Evolutionary conservation across 2,888 invertebrate species (phyloP).

Genomic region (Erynnis tages): DNA sequence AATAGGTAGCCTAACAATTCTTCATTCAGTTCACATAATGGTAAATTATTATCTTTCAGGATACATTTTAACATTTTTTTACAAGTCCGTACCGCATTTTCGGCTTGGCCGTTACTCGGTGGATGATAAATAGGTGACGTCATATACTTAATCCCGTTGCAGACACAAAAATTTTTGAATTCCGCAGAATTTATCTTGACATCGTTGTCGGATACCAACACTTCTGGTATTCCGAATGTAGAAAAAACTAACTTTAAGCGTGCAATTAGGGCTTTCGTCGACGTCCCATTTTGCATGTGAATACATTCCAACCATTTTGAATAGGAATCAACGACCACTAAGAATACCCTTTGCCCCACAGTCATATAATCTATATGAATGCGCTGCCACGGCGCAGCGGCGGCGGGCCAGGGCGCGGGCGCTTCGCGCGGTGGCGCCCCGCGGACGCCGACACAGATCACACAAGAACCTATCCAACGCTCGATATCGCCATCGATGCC

Average conservation of each 20-base stretch:
- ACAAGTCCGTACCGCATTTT: constrained; percentile 21
- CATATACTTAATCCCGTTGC: constrained; percentile 28
- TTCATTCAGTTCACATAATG: neutral
- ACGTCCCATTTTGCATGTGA: constrained; percentile 25
- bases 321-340: constrained; percentile 30
- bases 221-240: neutral
- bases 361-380: constrained; percentile 33
- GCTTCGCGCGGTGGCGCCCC: constrained; percentile 19
- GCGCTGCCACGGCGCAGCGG: constrained; percentile 18
- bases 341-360: constrained; percentile 20
- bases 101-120: constrained; percentile 31
- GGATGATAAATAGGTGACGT: constrained; percentile 35
- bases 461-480: constrained; percentile 25
- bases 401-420: constrained; percentile 29
- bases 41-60: constrained; percentile 22
- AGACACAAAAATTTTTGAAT: constrained; percentile 29
- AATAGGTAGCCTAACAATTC: neutral
- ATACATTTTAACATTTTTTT: constrained; percentile 11
- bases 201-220: constrained; percentile 21
- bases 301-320: constrained; percentile 30
- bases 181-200: constrained; percentile 25
- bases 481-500: constrained; percentile 31
- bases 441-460: constrained; percentile 21
- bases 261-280: constrained; percentile 13
- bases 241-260: constrained; percentile 15